Conservation (phyloP, 2,113 vertebrate genomes). For the Irena cyanogastra region DNA sequence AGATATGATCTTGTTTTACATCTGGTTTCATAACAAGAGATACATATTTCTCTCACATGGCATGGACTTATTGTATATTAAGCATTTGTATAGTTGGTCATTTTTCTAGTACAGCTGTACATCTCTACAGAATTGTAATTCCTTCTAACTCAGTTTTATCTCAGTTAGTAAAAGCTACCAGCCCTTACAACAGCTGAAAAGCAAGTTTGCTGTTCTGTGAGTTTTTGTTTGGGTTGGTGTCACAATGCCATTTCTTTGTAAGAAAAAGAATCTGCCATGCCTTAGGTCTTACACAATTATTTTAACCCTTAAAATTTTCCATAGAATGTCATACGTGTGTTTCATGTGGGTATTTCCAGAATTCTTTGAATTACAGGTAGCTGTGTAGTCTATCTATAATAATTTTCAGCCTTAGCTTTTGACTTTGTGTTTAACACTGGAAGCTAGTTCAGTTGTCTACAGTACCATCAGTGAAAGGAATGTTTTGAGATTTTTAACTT, state of each 20-base stretch:
- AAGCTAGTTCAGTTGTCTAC: not conserved
- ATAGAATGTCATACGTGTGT: fast-evolving
- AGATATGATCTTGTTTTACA: not conserved
- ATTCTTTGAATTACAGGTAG: not conserved
- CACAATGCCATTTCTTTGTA: not conserved
- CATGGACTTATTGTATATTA: not conserved
- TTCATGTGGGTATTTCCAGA: not conserved
- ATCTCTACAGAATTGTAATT: not conserved
- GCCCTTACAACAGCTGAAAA: not conserved
- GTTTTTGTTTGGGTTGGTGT: not conserved
- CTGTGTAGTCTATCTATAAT: not conserved
- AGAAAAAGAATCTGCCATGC: not conserved
- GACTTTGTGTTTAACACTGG: not conserved
- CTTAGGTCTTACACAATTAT: not conserved
- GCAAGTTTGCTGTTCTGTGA: not conserved
- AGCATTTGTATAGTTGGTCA: not conserved
- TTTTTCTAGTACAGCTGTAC: not conserved
- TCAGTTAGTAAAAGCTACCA: not conserved
- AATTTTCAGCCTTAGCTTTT: not conserved
- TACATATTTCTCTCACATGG: not conserved
- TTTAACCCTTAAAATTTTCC: not conserved
- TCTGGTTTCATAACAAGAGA: not conserved
- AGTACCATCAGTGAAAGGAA: not conserved
- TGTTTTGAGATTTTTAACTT: not conserved
- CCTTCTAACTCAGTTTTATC: not conserved